Base-by-base conservation (phyloP, 2,888 invertebrate genomes). In the Drosophila fungiperda region DNA sequence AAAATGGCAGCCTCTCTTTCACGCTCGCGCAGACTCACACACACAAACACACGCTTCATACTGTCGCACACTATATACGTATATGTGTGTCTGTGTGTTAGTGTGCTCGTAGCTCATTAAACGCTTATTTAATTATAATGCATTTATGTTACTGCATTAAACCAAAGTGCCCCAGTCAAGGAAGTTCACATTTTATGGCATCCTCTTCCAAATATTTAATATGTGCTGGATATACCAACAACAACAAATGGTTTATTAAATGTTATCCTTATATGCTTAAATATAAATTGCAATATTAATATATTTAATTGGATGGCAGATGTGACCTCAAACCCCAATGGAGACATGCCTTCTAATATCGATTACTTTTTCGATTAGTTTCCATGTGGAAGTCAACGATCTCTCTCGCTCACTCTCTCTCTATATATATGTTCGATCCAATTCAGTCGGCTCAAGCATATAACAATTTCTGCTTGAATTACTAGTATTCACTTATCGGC, bases 81-180 rank as follows among this genome's bases (percentile, higher is more conserved):
- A 20, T 12, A 11, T 52, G 48, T 35, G 52, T 57, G 38, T 52
- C 49, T 60, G 52, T 61, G 58, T 11, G 42, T 26, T 36, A 40
- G 76, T 61, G 58, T 11, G 38, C 20, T 40, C 40, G 76, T 11
- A 74, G 71, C 73, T 72, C 54, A 74, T 77, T 80, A 72, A 71
- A 53, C 32, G 64, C 49, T 73, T 67, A 77, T 74, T 77, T 58
- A 71, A 72, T 74, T 77, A 72, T 53, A 71, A 66, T 77, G 73
- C 77, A 80, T 64, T 71, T 64, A 49, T 52, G 59, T 33, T 42
- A 54, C 62, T 63, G 66, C 73, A 59, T 70, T 69, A 62, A 66
- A 54, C 54, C 20, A 52, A 45, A 50, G 26, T 33, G 53, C 26
- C n/a, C 23, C 50, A 45, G 49, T 53, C 59, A 29, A 53, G 42